phyloP scores from a whole-genome alignment of 2,888 invertebrate genomes.

The Malachius bipustulatus region DNA sequence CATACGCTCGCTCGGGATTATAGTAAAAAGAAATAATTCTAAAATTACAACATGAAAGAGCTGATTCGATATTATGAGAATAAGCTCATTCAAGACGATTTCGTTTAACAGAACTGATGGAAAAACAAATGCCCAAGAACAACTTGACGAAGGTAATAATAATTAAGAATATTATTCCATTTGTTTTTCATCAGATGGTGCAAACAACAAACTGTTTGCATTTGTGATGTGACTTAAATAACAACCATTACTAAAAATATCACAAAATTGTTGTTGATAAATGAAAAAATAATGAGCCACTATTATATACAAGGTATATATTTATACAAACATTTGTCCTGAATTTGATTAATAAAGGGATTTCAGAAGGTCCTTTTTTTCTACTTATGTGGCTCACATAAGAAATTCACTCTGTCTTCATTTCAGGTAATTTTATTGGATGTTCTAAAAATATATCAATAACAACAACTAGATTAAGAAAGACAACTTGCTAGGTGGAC shows the following conservation, averaged over 20 bases:
- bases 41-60: conserved; percentile 26
- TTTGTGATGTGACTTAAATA: conserved; percentile 43
- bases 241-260: conserved; percentile 46
- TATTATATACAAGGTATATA: conserved; percentile 31
- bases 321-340: conserved; percentile 24
- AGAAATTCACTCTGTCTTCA: conserved; percentile 32
- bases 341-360: conserved; percentile 21
- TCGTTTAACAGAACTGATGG: conserved; percentile 23
- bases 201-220: conserved; percentile 33
- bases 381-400: conserved; percentile 30
- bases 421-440: conserved; percentile 35
- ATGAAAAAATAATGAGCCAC: conserved; percentile 42
- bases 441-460: conserved; percentile 37
- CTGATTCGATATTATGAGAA: conserved; percentile 13
- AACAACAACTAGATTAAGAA: conserved; percentile 38
- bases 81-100: conserved; percentile 17
- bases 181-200: conserved; percentile 27
- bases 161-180: conserved; percentile 11
- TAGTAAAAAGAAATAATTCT: conserved; percentile 38
- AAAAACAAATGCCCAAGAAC: conserved; percentile 18
- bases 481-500: conserved; percentile 22
- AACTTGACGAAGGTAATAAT: conserved; percentile 2
- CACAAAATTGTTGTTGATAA: conserved; percentile 45
- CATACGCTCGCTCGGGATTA: conserved; percentile 37
- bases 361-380: conserved; percentile 28